Evolutionary conservation across 2,888 invertebrate genomes (phyloP), one percentile per base, ranked within the genome.

Genomic region (Myopa tessellatipennis): DNA sequence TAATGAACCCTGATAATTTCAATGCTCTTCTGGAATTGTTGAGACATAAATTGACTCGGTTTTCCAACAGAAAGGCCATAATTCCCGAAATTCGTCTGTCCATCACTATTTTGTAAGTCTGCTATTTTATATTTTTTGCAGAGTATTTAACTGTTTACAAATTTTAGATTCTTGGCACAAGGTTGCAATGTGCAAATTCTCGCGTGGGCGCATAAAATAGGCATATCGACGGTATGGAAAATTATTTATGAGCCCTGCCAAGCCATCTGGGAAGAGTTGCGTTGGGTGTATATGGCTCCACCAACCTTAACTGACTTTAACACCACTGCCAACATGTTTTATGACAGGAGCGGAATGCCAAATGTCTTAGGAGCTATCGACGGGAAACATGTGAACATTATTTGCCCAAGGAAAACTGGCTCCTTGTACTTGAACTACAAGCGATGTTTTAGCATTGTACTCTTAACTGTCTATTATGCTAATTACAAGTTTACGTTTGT

Each of bases 401-500:
- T 74, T n/a, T 52, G 79, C 12, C 79, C 78, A 16, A 65, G 71
- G 38, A 78, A 78, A 5, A 45, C 45, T 40, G 78, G 74, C 16
- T 78, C 80, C 4, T 71, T 71, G 36, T 80, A 75, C 69, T 65
- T 60, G 4, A 79, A 80, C 70, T 79, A 74, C 60, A 80, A 77
- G 65, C 70, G 69, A 34, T 58, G 63, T 50, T 75, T 58, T n/a
- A 79, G 77, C 36, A 74, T 74, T 6, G 76, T 76, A 3, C 40
- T 77, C n/a, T 26, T n/a, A n/a, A n/a, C n/a, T n/a, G n/a, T n/a
- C n/a, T n/a, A n/a, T n/a, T n/a, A n/a, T n/a, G n/a, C n/a, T n/a
- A n/a, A n/a, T n/a, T n/a, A n/a, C n/a, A n/a, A n/a, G n/a, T n/a
- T n/a, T n/a, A n/a, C n/a, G n/a, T n/a, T n/a, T n/a, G n/a, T n/a